Base-by-base conservation (phyloP, 2,888 invertebrate species). In the Leptinotarsa haldemani region DNA sequence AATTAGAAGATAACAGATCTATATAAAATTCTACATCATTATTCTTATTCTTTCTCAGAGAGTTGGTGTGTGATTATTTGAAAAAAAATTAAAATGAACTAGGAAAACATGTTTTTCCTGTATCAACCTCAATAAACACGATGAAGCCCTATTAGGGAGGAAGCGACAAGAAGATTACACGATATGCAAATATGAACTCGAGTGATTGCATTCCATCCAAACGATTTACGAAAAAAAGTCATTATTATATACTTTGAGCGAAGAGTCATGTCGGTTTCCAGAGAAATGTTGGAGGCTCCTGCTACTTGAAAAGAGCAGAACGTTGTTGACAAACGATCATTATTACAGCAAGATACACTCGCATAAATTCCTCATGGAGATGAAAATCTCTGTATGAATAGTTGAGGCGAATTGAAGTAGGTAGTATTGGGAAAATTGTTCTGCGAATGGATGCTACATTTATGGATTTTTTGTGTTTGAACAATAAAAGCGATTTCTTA, bases 121-220 rank as follows among this genome's bases (percentile, higher is more conserved):
- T 40, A 40, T 2, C 40, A 40, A 9, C 40, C 3, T 40, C 40
- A 12, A 56, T n/a, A 61, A 68, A 56, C 47, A 56, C 56, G 20
- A 68, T 56, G 16, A 40, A 4, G 15, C 46, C 12, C 40, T 58
- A 68, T 56, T 56, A 56, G 68, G 68, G 56, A 47, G 68, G 18
- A 22, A 58, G 16, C 56, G 46, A 52, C 68, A 68, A 68, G 56
- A 25, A 16, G 56, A 68, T 68, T 47, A 47, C 47, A 18, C 56
- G 20, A 65, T 50, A 74, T 74, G 74, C 74, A 74, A 69, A 74
- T 69, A 68, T 65, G 67, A 50, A 58, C 68, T 52, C 53, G 30
- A 74, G 69, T 74, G 63, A 74, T 71, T 67, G 70, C 65, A 56
- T 47, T 58, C 40, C 52, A n/a, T 47, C 40, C 69, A 52, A 65